phyloP scores from a whole-genome alignment of 2,797 vertebrate genomes.

The Microcaecilia unicolor region DNA sequence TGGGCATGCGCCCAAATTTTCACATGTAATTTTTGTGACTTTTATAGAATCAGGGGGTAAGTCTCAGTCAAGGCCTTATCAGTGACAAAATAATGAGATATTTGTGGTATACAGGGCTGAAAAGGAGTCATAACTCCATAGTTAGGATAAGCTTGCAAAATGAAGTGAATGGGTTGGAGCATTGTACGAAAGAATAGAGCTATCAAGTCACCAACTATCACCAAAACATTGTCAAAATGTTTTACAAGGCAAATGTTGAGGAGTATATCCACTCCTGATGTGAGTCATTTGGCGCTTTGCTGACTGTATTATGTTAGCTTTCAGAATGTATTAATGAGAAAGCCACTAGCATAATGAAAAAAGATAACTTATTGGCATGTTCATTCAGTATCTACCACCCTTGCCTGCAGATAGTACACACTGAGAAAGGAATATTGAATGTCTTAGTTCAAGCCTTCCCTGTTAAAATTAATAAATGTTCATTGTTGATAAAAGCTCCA shows the following conservation, averaged over 20 bases:
- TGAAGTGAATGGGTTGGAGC: no score
- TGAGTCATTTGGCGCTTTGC: neutral
- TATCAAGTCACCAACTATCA: conserved; percentile 1
- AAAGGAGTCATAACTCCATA: conserved; percentile 36
- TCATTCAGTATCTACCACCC: no score
- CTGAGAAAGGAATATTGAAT: conserved; percentile 19
- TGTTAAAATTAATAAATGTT: conserved; percentile 40
- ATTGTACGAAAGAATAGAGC: conserved; percentile 24
- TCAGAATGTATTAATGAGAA: conserved; percentile 27
- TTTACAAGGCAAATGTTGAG: conserved; percentile 1
- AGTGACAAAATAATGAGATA: conserved; percentile 37
- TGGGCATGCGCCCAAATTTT: no score
- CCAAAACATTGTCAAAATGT: conserved; percentile 13
- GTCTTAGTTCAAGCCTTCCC: conserved; percentile 35
- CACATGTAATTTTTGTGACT: no score
- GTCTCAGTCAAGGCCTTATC: conserved; percentile 26
- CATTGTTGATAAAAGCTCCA: conserved; percentile 32
- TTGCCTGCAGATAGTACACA: no score
- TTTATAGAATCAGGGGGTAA: no score
- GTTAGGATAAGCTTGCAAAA: conserved; percentile 24
- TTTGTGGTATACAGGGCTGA: conserved; percentile 20
- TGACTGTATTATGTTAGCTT: conserved; percentile 5
- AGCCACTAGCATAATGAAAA: no score
- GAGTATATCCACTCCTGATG: neutral
- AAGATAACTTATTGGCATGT: no score